Base-by-base conservation (phyloP, 2,888 invertebrate genomes). In the Trichacis sp. region DNA sequence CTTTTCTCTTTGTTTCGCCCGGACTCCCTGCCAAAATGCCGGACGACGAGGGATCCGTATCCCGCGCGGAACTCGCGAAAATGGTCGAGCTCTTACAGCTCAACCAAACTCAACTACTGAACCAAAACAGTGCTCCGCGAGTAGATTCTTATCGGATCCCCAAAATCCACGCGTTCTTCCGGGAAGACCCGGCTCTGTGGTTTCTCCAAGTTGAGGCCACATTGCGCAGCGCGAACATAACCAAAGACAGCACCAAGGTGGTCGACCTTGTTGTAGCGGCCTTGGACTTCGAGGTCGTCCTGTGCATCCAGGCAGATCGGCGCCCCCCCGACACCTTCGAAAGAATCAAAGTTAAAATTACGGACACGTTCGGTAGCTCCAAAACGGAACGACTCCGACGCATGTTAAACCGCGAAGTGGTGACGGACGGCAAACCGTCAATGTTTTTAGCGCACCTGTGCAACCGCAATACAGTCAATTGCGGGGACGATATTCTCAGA, bases 381-480 rank as follows among this genome's bases (percentile, higher is more conserved):
- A 8, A 5, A 5, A 29, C 20, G 17, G 20, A 12, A 1, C 19
- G 43, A 1, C 6, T 60, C 0, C 49, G 60, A 1, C 15, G 40
- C 0, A 0, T 60, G 1, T 20, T 60, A 6, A 36, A 14, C 6
- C 47, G 59, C 0, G 38, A 48, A 4, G 6, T 14, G 6, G 17
- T 14, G 1, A 2, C 2, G 1, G 24, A 36, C 1, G 52, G 36
- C 11, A 52, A 53, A 33, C 59, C 59, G 8, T 52, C 59, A 0
- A n/a, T 47, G n/a, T 5, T 53, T 18, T 30, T 48, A 12, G 18
- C 18, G 1, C 19, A n/a, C 11, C 36, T 59, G 18, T 29, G 53
- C 1, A 19, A 15, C 4, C 40, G 48, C 0, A 30, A 24, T 1
- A 38, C 17, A 1, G 55, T 36, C 1, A 18, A 19, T 14, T 33